These are phyloP conservation scores for Zoanthus sociatus DNA, from an alignment of 92 coral and sea anemone genomes.

Conservation along the genomic window DNA sequence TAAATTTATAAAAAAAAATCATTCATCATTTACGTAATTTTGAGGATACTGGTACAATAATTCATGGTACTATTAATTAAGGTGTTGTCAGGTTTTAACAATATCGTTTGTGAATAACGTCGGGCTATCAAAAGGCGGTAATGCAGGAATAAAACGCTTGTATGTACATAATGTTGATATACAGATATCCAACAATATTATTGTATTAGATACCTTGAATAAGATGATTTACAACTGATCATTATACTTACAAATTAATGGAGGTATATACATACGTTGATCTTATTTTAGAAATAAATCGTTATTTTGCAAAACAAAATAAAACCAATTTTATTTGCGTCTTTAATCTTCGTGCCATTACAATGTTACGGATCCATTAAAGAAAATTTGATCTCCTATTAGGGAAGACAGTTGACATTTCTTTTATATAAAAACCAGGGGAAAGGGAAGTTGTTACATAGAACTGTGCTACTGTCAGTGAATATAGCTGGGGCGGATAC, in stretches of 20 bases:
- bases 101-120: background rate
- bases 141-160: background rate
- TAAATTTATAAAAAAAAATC: too few species aligned
- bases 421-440: background rate
- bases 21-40: too few species aligned
- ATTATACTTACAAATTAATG: background rate
- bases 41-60: too few species aligned
- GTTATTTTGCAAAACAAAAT: background rate
- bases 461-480: background rate
- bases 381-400: background rate
- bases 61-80: too few species aligned
- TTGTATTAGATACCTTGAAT: background rate
- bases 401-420: background rate
- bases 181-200: background rate
- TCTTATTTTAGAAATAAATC: background rate
- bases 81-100: too few species aligned
- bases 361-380: background rate
- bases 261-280: background rate
- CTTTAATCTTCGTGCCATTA: conserved; percentile 3
- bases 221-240: conserved; percentile 9
- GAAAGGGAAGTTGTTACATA: background rate
- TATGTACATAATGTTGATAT: background rate
- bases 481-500: background rate
- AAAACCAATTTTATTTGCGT: background rate
- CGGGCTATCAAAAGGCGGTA: conserved; percentile 1